These are phyloP conservation scores for Ammospiza nelsoni DNA, from an alignment of 2,113 vertebrate genomes.

Conservation along the genomic window DNA sequence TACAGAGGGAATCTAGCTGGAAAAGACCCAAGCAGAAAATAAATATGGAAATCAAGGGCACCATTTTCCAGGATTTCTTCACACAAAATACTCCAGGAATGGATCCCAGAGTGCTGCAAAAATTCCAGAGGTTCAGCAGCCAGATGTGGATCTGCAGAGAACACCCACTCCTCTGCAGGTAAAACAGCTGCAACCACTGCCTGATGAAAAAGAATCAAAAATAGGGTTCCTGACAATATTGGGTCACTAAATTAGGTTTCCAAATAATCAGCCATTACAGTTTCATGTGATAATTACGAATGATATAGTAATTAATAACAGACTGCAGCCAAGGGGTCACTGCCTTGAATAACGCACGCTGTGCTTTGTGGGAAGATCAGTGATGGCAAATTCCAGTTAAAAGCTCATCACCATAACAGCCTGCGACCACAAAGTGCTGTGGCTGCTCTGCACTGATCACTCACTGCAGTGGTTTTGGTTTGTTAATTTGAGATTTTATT, in stretches of 20 bases:
- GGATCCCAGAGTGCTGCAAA: background rate
- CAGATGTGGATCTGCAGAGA: background rate
- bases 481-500: background rate
- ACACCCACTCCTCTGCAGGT: background rate
- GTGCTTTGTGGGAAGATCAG: background rate
- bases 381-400: background rate
- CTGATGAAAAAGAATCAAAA: background rate
- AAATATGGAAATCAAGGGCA: background rate
- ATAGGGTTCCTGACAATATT: background rate
- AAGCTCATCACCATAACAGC: background rate
- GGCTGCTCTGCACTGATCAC: background rate
- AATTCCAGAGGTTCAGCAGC: background rate
- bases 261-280: background rate
- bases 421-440: background rate
- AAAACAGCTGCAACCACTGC: background rate
- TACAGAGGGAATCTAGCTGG: background rate
- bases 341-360: background rate
- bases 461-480: background rate
- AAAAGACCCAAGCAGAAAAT: background rate
- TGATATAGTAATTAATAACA: background rate
- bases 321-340: background rate
- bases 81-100: background rate
- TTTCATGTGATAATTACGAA: background rate
- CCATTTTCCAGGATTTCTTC: background rate
- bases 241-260: background rate